These are phyloP conservation scores for Drosophila pseudoobscura DNA, from an alignment of 1,140 invertebrate genomes.

Conservation along the genomic window DNA sequence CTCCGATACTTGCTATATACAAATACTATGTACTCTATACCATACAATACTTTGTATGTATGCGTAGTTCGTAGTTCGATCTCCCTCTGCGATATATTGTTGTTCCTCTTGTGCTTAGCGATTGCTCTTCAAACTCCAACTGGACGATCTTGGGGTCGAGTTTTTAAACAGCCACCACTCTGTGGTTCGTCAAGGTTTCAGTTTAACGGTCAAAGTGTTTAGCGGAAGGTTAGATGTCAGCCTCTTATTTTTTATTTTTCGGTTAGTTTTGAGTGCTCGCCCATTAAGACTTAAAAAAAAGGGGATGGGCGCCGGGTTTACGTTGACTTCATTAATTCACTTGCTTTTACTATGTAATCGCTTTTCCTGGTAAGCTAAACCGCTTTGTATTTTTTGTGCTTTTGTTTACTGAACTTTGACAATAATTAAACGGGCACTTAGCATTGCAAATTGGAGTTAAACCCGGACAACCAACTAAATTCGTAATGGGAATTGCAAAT, in stretches of 20 bases:
- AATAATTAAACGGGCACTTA: slow-evolving; percentile 14
- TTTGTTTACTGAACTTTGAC: slow-evolving; percentile 29
- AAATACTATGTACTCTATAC: no score
- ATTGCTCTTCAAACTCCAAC: slow-evolving; percentile 18
- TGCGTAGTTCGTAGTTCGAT: no score
- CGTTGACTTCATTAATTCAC: no score
- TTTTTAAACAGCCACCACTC: slow-evolving; percentile 22
- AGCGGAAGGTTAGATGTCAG: slow-evolving; percentile 56
- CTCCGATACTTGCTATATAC: background rate
- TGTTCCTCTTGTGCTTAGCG: background rate
- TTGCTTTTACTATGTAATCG: background rate
- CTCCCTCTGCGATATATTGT: background rate
- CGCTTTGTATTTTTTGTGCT: background rate
- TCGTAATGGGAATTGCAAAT: slow-evolving; percentile 21
- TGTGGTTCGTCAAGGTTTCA: slow-evolving; percentile 50
- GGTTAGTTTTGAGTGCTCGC: no score
- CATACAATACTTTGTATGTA: no score
- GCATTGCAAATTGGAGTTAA: slow-evolving; percentile 18
- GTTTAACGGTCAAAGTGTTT: slow-evolving; percentile 52
- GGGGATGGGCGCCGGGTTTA: background rate
- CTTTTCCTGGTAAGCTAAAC: slow-evolving; percentile 7
- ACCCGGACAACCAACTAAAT: no score
- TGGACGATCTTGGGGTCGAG: slow-evolving; percentile 24
- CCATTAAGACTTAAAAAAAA: no score
- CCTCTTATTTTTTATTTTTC: slow-evolving; percentile 3